Evolutionary conservation across 2,113 vertebrate species (phyloP).

Genomic region (Neotragus moschatus): DNA sequence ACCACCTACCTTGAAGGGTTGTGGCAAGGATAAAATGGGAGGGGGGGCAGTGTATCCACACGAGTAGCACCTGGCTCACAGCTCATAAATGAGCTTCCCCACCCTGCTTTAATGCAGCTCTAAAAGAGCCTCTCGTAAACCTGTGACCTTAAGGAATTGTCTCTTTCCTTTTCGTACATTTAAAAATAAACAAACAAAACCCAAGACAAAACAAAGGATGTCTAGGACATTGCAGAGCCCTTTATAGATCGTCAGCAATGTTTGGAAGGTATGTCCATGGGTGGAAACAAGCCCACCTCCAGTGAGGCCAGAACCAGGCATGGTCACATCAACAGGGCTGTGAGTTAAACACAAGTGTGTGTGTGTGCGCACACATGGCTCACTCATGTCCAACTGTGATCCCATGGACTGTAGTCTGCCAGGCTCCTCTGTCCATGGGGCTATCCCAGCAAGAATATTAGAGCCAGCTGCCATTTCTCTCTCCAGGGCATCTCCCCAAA

Average conservation of each 20-base stretch:
- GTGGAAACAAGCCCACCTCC: background rate
- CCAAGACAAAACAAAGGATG: background rate
- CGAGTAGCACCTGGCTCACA: background rate
- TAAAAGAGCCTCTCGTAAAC: background rate
- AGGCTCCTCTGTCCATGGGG: background rate
- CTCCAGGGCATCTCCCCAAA: background rate
- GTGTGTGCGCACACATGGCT: rapidly evolving
- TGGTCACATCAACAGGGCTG: background rate
- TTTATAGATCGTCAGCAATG: background rate
- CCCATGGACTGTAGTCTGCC: background rate
- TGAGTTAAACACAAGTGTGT: background rate
- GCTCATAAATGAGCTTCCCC: background rate
- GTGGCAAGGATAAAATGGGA: background rate
- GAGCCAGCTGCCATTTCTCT: background rate
- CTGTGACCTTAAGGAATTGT: background rate
- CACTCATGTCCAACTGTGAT: background rate
- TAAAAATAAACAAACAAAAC: constrained; percentile 1
- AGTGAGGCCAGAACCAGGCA: background rate
- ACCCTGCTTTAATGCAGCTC: background rate
- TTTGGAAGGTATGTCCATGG: background rate
- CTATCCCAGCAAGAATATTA: background rate
- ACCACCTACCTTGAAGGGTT: background rate
- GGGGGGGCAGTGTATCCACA: rapidly evolving
- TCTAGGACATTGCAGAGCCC: background rate
- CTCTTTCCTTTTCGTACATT: background rate